phyloP scores from a whole-genome alignment of 2,797 vertebrate species.

The Hylomyscus alleni region DNA sequence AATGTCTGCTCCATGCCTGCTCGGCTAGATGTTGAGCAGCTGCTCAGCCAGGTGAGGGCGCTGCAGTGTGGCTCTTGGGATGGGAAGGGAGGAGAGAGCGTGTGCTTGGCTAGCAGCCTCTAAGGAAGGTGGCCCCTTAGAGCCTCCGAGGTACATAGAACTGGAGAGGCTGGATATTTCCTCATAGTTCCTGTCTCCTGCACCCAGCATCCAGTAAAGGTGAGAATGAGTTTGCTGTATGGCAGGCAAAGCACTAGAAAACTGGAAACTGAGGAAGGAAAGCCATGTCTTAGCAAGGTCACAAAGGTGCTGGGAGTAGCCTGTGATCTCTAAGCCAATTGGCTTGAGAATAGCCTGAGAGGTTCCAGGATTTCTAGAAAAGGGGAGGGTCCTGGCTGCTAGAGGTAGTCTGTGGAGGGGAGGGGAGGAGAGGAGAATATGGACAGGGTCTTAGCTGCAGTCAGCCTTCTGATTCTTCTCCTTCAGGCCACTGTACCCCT shows the following conservation, averaged over 20 bases:
- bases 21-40: background rate
- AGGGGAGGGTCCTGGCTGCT: background rate
- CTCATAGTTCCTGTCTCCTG: conserved; percentile 1
- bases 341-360: background rate
- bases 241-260: background rate
- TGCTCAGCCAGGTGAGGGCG: background rate
- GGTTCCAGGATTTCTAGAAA: conserved; percentile 41
- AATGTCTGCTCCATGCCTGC: background rate
- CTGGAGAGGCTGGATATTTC: background rate
- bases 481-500: background rate
- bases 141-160: background rate
- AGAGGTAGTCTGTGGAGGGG: background rate
- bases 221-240: background rate
- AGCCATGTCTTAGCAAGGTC: background rate
- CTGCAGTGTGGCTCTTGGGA: background rate
- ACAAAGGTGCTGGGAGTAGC: background rate
- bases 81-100: background rate
- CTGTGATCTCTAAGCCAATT: background rate
- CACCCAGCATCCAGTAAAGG: background rate
- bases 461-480: background rate
- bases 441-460: background rate
- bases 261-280: conserved; percentile 18
- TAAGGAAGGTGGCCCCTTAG: background rate
- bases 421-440: background rate
- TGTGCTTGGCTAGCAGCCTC: background rate